Evolutionary conservation across 1,140 invertebrate species (phyloP).

Genomic region (Ceratina calcarata): DNA sequence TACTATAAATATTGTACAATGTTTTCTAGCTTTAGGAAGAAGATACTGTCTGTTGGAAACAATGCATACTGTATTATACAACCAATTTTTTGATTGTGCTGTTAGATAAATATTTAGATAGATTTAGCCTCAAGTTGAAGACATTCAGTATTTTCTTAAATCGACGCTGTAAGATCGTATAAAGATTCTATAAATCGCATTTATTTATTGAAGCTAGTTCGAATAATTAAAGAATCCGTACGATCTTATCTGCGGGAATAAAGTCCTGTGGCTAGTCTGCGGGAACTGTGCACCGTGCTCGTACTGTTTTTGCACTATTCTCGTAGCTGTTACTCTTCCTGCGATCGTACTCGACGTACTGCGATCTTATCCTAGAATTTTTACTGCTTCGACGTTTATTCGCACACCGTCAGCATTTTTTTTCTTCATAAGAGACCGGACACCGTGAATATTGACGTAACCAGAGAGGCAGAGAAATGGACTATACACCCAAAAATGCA

Average conservation of each 20-base stretch:
- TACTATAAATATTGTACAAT: constrained; percentile 42
- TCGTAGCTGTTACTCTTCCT: constrained; percentile 34
- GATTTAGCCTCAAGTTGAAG: background rate
- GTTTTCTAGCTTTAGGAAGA: background rate
- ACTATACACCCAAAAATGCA: too few relatives aligned
- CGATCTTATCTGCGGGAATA: constrained; percentile 23
- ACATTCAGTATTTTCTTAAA: constrained; percentile 21
- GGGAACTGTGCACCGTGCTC: constrained; percentile 38
- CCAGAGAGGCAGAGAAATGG: too few relatives aligned
- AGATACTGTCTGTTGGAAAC: constrained; percentile 7
- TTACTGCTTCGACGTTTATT: too few relatives aligned
- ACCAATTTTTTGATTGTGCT: background rate
- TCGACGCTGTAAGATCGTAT: constrained; percentile 32
- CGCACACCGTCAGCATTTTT: too few relatives aligned
- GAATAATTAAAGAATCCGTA: constrained; percentile 3
- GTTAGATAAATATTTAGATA: background rate
- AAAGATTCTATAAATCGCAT: background rate
- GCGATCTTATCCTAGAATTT: background rate
- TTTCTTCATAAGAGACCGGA: too few relatives aligned
- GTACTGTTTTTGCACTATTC: constrained; percentile 34
- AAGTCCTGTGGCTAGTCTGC: constrained; percentile 8
- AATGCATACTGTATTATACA: background rate
- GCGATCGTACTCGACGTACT: constrained; percentile 3
- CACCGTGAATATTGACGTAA: too few relatives aligned
- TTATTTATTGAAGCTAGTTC: background rate